Percentiles rank a stretch among this genome's conserved stretches.
Evolutionary conservation across 2,888 invertebrate genomes (phyloP).

Genomic region (Magallana nippona): DNA sequence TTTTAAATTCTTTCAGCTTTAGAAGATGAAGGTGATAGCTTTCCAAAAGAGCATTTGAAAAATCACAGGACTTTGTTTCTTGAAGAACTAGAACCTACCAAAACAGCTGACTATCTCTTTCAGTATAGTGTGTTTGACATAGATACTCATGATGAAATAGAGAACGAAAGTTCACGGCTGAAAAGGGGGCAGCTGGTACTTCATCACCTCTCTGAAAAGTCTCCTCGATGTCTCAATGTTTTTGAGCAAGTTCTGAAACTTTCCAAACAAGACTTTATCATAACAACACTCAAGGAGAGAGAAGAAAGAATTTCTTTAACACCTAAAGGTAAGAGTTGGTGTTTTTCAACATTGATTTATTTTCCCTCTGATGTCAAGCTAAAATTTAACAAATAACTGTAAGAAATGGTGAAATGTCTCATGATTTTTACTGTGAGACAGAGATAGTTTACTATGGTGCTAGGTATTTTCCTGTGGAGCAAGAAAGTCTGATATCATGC

Average conservation of each 20-base stretch:
- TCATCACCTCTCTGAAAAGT: neutral
- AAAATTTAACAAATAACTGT: no score
- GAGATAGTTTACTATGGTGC: no score
- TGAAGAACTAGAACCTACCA: neutral
- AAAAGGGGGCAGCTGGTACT: neutral
- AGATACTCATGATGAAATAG: conserved; percentile 8
- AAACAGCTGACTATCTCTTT: neutral
- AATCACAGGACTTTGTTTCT: neutral
- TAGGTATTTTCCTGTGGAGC: no score
- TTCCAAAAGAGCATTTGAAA: neutral
- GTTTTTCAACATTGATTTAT: no score
- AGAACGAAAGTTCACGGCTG: neutral
- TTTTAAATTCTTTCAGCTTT: no score
- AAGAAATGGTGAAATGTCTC: no score
- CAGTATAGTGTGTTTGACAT: neutral
- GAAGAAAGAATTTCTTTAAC: neutral
- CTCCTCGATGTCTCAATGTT: neutral
- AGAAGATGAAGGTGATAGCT: no score
- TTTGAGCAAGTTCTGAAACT: neutral
- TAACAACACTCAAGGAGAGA: neutral
- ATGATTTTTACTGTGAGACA: no score
- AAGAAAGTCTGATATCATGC: no score
- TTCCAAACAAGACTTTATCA: neutral
- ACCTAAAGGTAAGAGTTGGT: neutral
- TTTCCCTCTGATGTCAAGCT: no score